Conservation (phyloP, 2,888 invertebrate species). For the Cryptocephalus primarius region DNA sequence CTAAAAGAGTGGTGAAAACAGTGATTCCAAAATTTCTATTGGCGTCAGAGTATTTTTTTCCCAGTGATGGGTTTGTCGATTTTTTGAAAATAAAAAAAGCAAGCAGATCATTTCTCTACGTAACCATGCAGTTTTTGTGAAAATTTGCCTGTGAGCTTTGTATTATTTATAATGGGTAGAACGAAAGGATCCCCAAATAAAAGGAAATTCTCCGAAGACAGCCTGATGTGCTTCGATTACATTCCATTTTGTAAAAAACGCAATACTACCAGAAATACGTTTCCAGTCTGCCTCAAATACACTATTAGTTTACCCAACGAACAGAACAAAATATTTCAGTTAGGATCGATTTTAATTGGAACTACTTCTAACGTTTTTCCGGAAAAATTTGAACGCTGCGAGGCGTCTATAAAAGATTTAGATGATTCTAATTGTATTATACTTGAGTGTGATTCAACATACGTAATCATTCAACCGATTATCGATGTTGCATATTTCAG, state of each 20-base stretch:
- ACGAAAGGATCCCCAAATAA: constrained; percentile 7
- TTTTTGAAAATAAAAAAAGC: too few species aligned
- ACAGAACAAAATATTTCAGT: constrained; percentile 12
- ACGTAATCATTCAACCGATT: constrained; percentile 17
- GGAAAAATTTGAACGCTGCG: constrained; percentile 19
- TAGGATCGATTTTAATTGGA: constrained; percentile 25
- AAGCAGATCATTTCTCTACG: too few species aligned
- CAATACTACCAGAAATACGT: constrained; percentile 4
- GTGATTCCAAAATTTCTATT: too few species aligned
- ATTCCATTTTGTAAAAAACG: constrained; percentile 15
- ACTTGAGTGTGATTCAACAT: constrained; percentile 18
- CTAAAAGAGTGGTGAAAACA: too few species aligned
- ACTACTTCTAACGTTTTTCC: constrained; percentile 24
- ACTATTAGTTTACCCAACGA: constrained; percentile 8
- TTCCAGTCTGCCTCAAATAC: constrained; percentile 4
- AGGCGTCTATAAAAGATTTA: constrained; percentile 14
- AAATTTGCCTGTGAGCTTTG: too few species aligned
- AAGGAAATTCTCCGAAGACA: constrained; percentile 4
- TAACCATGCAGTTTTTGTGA: too few species aligned
- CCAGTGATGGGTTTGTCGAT: too few species aligned
- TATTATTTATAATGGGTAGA: constrained; percentile 1
- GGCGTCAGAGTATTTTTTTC: too few species aligned
- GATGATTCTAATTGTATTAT: constrained; percentile 12
- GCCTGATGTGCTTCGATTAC: constrained; percentile 8
- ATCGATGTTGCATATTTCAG: constrained; percentile 21